Percentiles rank a stretch among this genome's conserved stretches.
phyloP scores from a whole-genome alignment of 2,113 vertebrate genomes.

The Ctenomys sociabilis region DNA sequence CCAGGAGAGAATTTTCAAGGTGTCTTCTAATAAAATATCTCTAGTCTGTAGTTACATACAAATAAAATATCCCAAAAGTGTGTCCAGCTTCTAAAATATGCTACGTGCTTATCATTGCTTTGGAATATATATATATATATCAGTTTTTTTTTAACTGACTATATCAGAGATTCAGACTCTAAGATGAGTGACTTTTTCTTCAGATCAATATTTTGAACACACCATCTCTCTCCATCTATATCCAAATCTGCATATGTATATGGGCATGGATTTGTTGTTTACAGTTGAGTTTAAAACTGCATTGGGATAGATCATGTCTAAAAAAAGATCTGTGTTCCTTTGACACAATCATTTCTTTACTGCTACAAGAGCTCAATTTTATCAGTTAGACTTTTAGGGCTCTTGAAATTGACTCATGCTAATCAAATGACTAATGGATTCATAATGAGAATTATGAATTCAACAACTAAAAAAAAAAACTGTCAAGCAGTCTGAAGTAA shows the following conservation, averaged over 20 bases:
- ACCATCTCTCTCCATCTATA: not conserved
- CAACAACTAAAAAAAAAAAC: not conserved
- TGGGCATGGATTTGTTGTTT: not conserved
- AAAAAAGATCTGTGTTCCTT: not conserved
- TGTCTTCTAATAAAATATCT: not conserved
- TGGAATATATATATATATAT: not conserved
- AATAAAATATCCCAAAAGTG: not conserved
- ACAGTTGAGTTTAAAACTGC: not conserved
- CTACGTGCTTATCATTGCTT: not conserved
- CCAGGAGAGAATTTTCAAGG: not conserved
- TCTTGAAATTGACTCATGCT: not conserved
- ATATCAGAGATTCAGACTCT: not conserved
- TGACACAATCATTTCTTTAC: not conserved
- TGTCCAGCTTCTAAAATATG: not conserved
- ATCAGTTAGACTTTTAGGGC: not conserved
- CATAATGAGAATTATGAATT: not conserved
- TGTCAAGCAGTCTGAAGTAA: not conserved
- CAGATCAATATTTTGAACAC: not conserved
- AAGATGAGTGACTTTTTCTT: slow-evolving; percentile 6
- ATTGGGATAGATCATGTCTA: not conserved
- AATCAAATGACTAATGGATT: slow-evolving; percentile 25
- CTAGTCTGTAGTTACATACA: not conserved
- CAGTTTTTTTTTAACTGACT: not conserved
- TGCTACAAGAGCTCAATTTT: not conserved
- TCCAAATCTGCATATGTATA: not conserved